Evolutionary conservation across 2,797 vertebrate genomes (phyloP), one percentile per base, ranked within the genome.

Genomic region (Babyrousa celebensis): DNA sequence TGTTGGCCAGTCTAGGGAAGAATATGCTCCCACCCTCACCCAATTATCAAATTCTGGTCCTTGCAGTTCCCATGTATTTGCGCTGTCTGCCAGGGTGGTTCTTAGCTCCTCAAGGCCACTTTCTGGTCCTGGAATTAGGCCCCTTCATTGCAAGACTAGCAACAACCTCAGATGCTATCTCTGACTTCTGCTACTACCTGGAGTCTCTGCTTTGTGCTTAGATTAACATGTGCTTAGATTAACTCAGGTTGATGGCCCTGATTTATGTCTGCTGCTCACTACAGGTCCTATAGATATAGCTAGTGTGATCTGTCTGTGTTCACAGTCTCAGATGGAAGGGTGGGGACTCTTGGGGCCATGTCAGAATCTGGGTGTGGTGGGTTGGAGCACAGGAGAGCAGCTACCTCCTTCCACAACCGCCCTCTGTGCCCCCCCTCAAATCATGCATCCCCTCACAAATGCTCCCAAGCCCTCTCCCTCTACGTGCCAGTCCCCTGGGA

Each of bases 81-180:
- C 3, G 56, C 18, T 36, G n/a, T 43, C 0, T 2, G 9, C 20
- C 4, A 1, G 12, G 7, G 14, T 29, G 4, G 2, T n/a, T 67
- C 56, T 60, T 5, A 11, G 68, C 32, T 78, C 72, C 74, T 12
- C 0, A 25, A 5, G 5, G 4, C 29, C 25, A 1, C 21, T n/a
- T 58, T 71, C 5, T 43, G 14, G 21, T n/a, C 43, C n/a, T 3
- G 0, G 20, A 15, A 43, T 3, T 0, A 2, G 62, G 27, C 6
- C 12, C 20, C 27, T 56, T 20, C 17, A 10, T 80, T 32, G 56
- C 48, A 32, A 83, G 65, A 25, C 36, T 17, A 25, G 29, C 18
- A 36, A 20, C n/a, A 58, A 27, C 15, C 72, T 70, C 1, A 27
- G 12, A 8, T 0, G 0, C 48, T 27, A 17, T 21, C n/a, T 12